These are phyloP conservation scores for Hexactinellida sp. DNA, from an alignment of 37 sponge, comb jelly and placozoan species.

Conservation along the genomic window DNA sequence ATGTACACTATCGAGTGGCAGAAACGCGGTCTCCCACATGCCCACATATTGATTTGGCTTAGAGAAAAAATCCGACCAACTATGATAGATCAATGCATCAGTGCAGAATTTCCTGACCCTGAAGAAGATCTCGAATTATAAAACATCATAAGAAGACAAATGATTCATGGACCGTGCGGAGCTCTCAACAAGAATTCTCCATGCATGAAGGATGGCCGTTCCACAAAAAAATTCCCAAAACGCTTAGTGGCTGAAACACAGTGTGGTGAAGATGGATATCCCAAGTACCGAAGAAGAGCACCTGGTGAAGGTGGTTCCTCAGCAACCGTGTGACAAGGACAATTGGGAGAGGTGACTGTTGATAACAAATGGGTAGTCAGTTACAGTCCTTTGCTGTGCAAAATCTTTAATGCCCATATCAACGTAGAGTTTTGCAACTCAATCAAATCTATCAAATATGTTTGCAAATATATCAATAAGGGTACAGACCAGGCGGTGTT, in stretches of 20 bases:
- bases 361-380: conserved; percentile 44
- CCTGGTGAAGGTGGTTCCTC: conserved; percentile 33
- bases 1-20: too few species aligned
- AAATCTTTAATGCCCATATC: conserved; percentile 19
- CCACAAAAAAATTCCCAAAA: conserved; percentile 36
- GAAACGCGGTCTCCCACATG: too few species aligned
- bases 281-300: conserved; percentile 18
- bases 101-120: too few species aligned
- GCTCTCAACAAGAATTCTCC: conserved; percentile 6
- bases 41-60: too few species aligned
- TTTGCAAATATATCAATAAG: too few species aligned
- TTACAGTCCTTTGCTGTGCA: conserved; percentile 28
- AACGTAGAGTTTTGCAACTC: conserved; percentile 24
- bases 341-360: background rate
- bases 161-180: too few species aligned
- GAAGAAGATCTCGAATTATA: too few species aligned
- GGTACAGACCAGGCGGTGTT: conserved; percentile 26
- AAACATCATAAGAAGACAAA: background rate
- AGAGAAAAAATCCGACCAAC: too few species aligned
- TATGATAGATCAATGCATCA: too few species aligned
- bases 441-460: conserved; percentile 37
- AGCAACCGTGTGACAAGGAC: background rate
- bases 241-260: conserved; percentile 21
- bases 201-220: conserved; percentile 41
- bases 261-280: conserved; percentile 25